These are phyloP conservation scores for Marasmarcha lunaedactyla DNA, from an alignment of 2,888 invertebrate genomes.

Conservation along the genomic window DNA sequence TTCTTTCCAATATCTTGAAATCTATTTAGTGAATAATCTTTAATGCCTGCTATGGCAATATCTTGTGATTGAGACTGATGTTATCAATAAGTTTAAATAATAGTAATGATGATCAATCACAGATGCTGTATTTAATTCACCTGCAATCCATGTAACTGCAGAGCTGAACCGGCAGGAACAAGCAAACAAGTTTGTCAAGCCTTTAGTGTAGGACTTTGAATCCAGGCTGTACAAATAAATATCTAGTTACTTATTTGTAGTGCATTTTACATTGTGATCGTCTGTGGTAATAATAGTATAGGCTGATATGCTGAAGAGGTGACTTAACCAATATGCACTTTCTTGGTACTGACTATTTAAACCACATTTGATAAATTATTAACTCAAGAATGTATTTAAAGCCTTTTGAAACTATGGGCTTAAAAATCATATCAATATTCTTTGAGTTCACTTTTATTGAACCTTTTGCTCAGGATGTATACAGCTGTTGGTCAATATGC, in stretches of 20 bases:
- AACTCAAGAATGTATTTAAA: conserved; percentile 4
- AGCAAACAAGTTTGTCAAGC: conserved; percentile 56
- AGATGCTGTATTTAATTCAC: conserved; percentile 22
- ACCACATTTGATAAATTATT: conserved; percentile 9
- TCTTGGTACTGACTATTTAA: conserved; percentile 25
- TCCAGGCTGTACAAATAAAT: conserved; percentile 61
- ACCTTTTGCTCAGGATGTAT: not conserved
- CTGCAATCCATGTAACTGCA: conserved; percentile 22
- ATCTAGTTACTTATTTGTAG: conserved; percentile 63
- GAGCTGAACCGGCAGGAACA: conserved; percentile 36
- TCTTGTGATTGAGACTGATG: conserved; percentile 56
- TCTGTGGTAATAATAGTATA: conserved; percentile 55
- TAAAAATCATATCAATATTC: not conserved
- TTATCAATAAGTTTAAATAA: conserved; percentile 43
- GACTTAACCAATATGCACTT: conserved; percentile 35
- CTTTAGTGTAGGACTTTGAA: conserved; percentile 61
- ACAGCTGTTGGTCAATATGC: not conserved
- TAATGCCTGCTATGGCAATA: conserved; percentile 35
- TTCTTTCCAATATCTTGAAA: not conserved
- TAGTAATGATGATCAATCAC: not conserved
- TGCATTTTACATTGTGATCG: conserved; percentile 61
- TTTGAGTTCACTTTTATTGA: not conserved
- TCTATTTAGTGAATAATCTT: not conserved
- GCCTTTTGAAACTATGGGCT: conserved; percentile 2
- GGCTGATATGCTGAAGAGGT: conserved; percentile 37